A percentile compares a stretch with the other conserved stretches of the same genome.
phyloP scores from a whole-genome alignment of 2,797 vertebrate species.

The Helicolenus hilgendorfi region DNA sequence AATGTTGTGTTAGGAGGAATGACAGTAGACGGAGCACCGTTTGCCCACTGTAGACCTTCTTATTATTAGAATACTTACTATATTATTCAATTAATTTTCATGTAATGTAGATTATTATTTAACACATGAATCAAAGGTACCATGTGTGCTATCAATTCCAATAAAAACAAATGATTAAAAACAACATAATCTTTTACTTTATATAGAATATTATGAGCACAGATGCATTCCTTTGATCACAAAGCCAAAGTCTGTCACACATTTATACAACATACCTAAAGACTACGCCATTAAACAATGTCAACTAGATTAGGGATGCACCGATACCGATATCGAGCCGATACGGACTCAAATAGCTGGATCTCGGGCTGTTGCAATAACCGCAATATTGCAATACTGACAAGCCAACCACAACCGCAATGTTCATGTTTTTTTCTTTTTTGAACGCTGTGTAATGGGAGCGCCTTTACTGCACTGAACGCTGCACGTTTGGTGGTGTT shows the following conservation, averaged over 20 bases:
- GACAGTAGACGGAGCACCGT: slow-evolving; percentile 57
- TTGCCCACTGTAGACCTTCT: slow-evolving; percentile 39
- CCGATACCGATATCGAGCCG: too few species aligned
- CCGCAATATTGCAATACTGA: too few species aligned
- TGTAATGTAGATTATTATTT: slow-evolving; percentile 47
- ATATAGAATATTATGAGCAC: not conserved
- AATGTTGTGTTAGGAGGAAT: slow-evolving; percentile 68
- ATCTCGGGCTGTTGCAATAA: rapidly evolving
- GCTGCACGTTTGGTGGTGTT: too few species aligned
- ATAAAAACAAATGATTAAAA: not conserved
- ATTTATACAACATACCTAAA: slow-evolving; percentile 1
- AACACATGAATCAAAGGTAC: slow-evolving; percentile 37
- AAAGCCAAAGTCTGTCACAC: slow-evolving; percentile 29
- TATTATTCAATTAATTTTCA: slow-evolving; percentile 30
- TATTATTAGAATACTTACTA: slow-evolving; percentile 59
- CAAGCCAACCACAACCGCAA: too few species aligned
- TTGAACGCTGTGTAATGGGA: too few species aligned
- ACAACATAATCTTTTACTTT: slow-evolving; percentile 26
- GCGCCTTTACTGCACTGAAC: too few species aligned
- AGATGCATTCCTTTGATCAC: slow-evolving; percentile 58
- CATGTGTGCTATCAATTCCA: slow-evolving; percentile 1
- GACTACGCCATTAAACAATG: slow-evolving; percentile 20
- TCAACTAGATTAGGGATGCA: slow-evolving; percentile 1
- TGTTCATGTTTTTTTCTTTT: too few species aligned
- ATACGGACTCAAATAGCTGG: too few species aligned